phyloP scores from a whole-genome alignment of 2,113 vertebrate species.

The Machaerirhynchus nigripectus region DNA sequence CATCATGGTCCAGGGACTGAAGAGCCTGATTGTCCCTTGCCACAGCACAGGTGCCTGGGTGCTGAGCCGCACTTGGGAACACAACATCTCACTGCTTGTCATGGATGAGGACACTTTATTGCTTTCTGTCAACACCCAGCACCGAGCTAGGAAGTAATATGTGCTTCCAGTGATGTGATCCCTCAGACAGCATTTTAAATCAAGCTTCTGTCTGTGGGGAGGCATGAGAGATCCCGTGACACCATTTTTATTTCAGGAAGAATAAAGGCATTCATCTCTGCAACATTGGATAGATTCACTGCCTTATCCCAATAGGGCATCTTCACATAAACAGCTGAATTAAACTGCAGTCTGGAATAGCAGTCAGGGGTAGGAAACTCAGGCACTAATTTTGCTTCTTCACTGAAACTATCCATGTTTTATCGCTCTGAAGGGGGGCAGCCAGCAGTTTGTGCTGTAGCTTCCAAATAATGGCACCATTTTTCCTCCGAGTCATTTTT shows the following conservation, averaged over 20 bases:
- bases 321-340: slow-evolving; percentile 28
- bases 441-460: neutral
- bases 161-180: slow-evolving; percentile 31
- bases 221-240: slow-evolving; percentile 38
- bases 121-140: slow-evolving; percentile 45
- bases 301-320: slow-evolving; percentile 32
- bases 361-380: neutral
- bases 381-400: slow-evolving; percentile 9
- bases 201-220: slow-evolving; percentile 39
- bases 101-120: slow-evolving; percentile 40
- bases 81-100: neutral
- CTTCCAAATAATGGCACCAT: neutral
- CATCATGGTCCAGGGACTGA: neutral
- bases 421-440: neutral
- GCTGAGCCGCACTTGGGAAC: neutral
- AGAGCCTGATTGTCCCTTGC: neutral
- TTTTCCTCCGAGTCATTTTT: neutral
- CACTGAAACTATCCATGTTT: neutral
- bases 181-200: slow-evolving; percentile 54
- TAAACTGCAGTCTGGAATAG: neutral
- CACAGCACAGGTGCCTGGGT: neutral
- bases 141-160: slow-evolving; percentile 20
- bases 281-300: slow-evolving; percentile 23
- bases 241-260: slow-evolving; percentile 56
- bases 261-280: slow-evolving; percentile 49